Evolutionary conservation across 2,888 invertebrate species (phyloP), one percentile per base, ranked within the genome.

Genomic region (Euproctis similis): DNA sequence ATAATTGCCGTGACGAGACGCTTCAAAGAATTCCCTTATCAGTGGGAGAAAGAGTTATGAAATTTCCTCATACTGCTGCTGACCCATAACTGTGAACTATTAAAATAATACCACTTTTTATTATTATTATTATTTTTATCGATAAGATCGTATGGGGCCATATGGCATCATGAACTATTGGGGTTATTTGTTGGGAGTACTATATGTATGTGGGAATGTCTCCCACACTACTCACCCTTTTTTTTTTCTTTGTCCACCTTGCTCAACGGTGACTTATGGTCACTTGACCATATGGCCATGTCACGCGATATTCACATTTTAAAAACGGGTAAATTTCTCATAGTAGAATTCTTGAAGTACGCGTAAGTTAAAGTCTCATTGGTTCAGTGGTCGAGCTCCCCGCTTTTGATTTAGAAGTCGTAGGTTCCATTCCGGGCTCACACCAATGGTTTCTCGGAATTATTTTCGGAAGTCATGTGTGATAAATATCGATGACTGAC

Each of bases 211-310:
- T 80, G 81, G 81, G 81, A 81, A 82, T 46, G 35, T 32, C 33
- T 31, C 53, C 49, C 67, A 74, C 77, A 78, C 80, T 65, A 64
- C 70, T 69, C 68, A 61, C 49, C 52, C 14, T 14, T 4, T 56
- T 55, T 69, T 61, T 55, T 59, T 52, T 59, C 60, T 63, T 69
- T 65, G 60, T 68, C 65, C 57, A 53, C 53, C 63, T 66, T 65
- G 65, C 53, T 54, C n/a, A 53, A 61, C 58, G 65, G 80, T 80
- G 78, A 77, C 78, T 80, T 81, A 81, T 81, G 80, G 78, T 66
- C 73, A 67, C 52, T 56, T 47, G 46, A 50, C 53, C 74, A 78
- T 72, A 77, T 78, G 78, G 53, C 23, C 28, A 13, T 8, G 61
- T 52, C 65, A 64, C 61, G 66, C 54, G 26, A 57, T 42, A 39